Percentiles rank a stretch among this genome's conserved stretches.
Conservation (phyloP, 1,140 invertebrate genomes). For the Ips typographus region DNA sequence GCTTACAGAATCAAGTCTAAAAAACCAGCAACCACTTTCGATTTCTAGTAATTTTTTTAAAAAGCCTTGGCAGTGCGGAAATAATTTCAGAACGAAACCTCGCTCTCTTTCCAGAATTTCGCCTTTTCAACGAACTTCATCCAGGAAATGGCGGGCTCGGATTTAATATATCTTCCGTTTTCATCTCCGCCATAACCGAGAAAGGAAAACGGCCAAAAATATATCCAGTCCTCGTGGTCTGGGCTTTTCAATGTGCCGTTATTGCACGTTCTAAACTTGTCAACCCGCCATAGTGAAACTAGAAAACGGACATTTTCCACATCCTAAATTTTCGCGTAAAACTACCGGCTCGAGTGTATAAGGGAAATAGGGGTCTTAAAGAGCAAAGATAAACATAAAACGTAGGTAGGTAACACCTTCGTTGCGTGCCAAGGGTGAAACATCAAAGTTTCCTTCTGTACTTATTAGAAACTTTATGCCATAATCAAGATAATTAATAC, state of each 20-base stretch:
- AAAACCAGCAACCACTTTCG: too few species aligned
- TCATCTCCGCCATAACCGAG: slow-evolving; percentile 15
- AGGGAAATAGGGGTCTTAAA: background rate
- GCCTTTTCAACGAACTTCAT: slow-evolving; percentile 19
- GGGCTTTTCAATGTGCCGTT: background rate
- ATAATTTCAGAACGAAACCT: slow-evolving; percentile 15
- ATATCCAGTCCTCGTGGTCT: background rate
- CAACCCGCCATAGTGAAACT: background rate
- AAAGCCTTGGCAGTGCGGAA: slow-evolving; percentile 8
- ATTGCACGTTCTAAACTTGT: background rate
- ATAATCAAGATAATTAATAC: slow-evolving; percentile 34
- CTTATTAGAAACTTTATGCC: slow-evolving; percentile 30
- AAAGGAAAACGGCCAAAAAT: slow-evolving; percentile 4
- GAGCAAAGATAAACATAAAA: background rate
- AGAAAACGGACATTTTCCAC: background rate
- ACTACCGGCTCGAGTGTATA: background rate
- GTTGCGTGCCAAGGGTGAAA: slow-evolving; percentile 3
- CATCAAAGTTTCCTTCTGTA: slow-evolving; percentile 29
- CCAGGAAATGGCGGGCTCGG: slow-evolving; percentile 23
- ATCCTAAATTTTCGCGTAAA: background rate
- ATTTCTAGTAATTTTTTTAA: too few species aligned
- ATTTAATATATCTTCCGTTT: slow-evolving; percentile 31
- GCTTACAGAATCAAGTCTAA: too few species aligned
- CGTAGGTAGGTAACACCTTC: background rate
- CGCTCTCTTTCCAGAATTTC: slow-evolving; percentile 17